Percentiles rank a stretch among this genome's conserved stretches.
Evolutionary conservation across 2,797 vertebrate species (phyloP).

Genomic region (Oceanodroma leucorhoa): DNA sequence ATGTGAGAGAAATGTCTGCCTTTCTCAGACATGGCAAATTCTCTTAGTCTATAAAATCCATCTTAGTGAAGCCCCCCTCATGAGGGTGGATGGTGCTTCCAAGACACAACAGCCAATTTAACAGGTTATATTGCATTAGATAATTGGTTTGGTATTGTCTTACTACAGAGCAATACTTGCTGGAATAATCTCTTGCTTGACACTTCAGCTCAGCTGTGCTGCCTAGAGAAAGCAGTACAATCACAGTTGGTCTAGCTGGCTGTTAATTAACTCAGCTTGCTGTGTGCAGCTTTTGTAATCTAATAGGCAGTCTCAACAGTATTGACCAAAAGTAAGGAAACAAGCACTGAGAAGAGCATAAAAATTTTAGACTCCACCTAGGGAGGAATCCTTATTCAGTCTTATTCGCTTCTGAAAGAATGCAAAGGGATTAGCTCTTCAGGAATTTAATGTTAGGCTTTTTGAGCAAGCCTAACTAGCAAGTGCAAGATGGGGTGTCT

Average conservation of each 20-base stretch:
- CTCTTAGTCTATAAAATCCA: not conserved
- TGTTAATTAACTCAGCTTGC: not conserved
- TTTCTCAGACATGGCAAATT: not conserved
- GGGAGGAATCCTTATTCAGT: not conserved
- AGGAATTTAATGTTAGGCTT: not conserved
- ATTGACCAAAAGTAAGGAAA: not conserved
- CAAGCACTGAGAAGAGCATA: not conserved
- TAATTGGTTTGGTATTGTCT: not conserved
- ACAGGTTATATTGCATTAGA: not conserved
- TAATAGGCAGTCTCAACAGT: not conserved
- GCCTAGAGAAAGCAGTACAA: not conserved
- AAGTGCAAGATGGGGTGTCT: not conserved
- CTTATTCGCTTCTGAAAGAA: not conserved
- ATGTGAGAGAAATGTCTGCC: not conserved
- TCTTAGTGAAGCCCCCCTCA: not conserved
- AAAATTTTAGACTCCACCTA: not conserved
- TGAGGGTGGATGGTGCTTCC: not conserved
- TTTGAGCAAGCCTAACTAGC: not conserved
- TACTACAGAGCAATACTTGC: not conserved
- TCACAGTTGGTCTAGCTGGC: not conserved
- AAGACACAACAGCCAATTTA: not conserved
- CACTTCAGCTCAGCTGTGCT: not conserved
- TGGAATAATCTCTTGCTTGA: not conserved
- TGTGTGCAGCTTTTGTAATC: not conserved
- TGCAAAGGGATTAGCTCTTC: not conserved